Base-by-base conservation (phyloP, 2,797 vertebrate species). In the Phataginus tetradactyla region DNA sequence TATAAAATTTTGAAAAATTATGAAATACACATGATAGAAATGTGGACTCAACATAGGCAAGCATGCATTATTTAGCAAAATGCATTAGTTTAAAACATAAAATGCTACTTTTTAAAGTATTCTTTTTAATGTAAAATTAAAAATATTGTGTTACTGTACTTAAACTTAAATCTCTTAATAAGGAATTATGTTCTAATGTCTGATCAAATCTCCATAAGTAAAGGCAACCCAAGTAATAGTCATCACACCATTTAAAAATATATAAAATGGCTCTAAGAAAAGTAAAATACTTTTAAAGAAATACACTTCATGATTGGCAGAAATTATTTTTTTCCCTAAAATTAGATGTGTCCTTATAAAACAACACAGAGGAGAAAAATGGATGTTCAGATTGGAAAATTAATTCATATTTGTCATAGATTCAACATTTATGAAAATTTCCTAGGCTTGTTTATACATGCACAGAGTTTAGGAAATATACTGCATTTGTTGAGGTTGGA, bases 31-130 rank as follows among this genome's bases (percentile, higher is more conserved):
- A 84, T 55, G 1, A 42, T 0, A 78, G 72, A 96, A 93, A 68
- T 74, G 63, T 51, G 25, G 94, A 32, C 5, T 86, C n/a, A 15
- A 7, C 37, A 1, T 59, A 94, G 72, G 18, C 7, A 97, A 94
- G 15, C 42, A 87, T 42, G 49, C 4, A 18, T 49, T 17, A 81
- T 80, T 96, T 97, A 86, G 13, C 4, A 94, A 98, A 96, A 72
- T 12, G 1, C 13, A 68, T 29, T 90, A 42, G 4, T 86, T 75
- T 49, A 69, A 93, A 85, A 7, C 32, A 63, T 23, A 42, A 71
- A 51, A 45, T 21, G 7, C 39, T 55, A 57, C 25, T 20, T 59
- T 37, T 81, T 4, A 55, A 59, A 63, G 11, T 45, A 45, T 45
- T 45, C 20, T 49, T 94, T 86, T 74, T 71, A n/a, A 23, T 92